phyloP scores from a whole-genome alignment of 1,140 invertebrate genomes.

The Brachionus manjavacas region DNA sequence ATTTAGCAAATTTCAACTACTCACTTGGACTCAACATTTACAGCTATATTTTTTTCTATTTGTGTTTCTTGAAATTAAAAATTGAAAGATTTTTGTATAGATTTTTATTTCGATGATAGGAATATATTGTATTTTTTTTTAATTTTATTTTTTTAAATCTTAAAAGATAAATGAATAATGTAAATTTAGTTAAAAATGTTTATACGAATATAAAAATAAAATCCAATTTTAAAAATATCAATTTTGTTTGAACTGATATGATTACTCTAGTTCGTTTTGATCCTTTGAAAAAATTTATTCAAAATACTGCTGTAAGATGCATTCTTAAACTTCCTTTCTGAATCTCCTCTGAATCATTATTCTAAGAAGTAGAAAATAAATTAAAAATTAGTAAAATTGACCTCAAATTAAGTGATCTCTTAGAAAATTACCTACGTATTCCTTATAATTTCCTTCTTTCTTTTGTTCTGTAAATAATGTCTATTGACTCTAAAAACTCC shows the following conservation, averaged over 20 bases:
- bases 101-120: not conserved
- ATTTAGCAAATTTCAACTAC: not conserved
- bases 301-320: too few species aligned
- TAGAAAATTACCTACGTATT: too few species aligned
- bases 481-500: too few species aligned
- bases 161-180: not conserved
- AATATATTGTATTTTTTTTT: slow-evolving; percentile 7
- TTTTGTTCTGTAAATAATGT: too few species aligned
- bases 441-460: too few species aligned
- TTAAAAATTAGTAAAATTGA: too few species aligned
- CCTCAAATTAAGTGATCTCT: too few species aligned
- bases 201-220: not conserved
- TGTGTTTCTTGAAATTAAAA: not conserved
- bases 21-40: not conserved
- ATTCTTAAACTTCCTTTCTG: too few species aligned
- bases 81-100: not conserved
- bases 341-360: too few species aligned
- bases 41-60: not conserved
- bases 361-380: too few species aligned
- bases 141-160: not conserved
- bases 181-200: slow-evolving; percentile 3
- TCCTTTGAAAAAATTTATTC: too few species aligned
- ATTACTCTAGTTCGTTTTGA: too few species aligned
- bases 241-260: not conserved
- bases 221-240: not conserved